phyloP scores from a whole-genome alignment of 2,888 invertebrate genomes.

The Drosophila demipolita region DNA sequence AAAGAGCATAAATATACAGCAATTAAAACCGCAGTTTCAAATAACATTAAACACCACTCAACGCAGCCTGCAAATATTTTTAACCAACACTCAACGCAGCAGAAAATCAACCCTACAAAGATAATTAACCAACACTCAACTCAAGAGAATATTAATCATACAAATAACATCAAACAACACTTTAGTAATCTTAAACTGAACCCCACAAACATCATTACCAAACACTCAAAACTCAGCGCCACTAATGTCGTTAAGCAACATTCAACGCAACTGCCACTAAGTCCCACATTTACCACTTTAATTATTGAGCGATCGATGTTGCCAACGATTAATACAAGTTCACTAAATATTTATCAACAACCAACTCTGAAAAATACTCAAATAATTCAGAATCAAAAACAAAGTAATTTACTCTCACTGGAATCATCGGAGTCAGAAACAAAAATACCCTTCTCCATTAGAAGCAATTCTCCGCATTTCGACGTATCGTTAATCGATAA shows the following conservation, averaged over 20 bases:
- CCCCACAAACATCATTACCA: neutral
- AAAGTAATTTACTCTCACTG: conserved; percentile 6
- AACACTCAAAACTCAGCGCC: neutral
- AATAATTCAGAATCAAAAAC: neutral
- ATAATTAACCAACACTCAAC: neutral
- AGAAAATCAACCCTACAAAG: neutral
- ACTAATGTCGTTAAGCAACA: neutral
- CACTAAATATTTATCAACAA: neutral
- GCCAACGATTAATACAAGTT: neutral
- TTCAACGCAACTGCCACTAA: neutral
- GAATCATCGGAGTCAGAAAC: conserved; percentile 36
- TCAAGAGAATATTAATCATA: neutral
- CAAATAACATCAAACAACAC: neutral
- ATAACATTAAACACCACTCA: neutral
- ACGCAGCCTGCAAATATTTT: neutral
- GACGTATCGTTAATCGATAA: neutral
- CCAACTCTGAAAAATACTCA: neutral
- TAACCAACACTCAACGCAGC: neutral
- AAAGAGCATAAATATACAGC: neutral
- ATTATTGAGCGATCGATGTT: neutral
- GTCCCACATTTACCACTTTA: neutral
- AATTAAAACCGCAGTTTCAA: neutral
- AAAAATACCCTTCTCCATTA: neutral
- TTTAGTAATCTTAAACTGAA: neutral
- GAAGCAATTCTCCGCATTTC: neutral